Percentiles rank a stretch among this genome's conserved stretches.
Conservation (phyloP, 2,113 vertebrate species). For the Motacilla alba region DNA sequence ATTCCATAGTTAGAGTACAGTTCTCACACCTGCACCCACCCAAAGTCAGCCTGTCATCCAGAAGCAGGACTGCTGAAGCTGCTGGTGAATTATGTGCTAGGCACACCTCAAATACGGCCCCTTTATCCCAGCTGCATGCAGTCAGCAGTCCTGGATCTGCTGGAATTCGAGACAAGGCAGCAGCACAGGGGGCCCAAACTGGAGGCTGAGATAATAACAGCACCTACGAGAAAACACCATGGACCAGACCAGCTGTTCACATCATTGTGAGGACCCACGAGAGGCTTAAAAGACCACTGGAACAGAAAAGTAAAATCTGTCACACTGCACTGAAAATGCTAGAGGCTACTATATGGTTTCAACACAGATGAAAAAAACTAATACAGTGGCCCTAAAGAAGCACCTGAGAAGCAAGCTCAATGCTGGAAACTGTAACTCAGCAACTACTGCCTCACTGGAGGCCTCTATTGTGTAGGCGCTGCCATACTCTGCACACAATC, state of each 20-base stretch:
- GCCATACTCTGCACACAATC: neutral
- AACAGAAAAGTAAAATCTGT: neutral
- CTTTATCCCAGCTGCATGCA: neutral
- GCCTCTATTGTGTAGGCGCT: neutral
- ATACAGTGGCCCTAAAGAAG: neutral
- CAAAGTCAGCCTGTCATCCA: neutral
- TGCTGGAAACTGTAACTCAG: neutral
- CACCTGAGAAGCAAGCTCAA: neutral
- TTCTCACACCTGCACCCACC: neutral
- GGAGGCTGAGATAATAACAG: neutral
- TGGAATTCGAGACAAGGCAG: neutral
- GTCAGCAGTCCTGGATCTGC: neutral
- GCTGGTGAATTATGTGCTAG: neutral
- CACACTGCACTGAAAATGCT: neutral
- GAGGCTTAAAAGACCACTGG: neutral
- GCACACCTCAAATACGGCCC: neutral
- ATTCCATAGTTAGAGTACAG: neutral
- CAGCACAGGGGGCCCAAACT: neutral
- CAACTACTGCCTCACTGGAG: neutral
- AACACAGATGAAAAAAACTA: neutral
- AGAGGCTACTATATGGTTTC: neutral
- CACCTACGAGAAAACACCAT: neutral
- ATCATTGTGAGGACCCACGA: neutral
- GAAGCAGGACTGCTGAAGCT: neutral
- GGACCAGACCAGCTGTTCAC: neutral